A percentile compares a stretch with the other conserved stretches of the same genome.
Evolutionary conservation across 2,113 vertebrate genomes (phyloP).

Genomic region (Sander vitreus): DNA sequence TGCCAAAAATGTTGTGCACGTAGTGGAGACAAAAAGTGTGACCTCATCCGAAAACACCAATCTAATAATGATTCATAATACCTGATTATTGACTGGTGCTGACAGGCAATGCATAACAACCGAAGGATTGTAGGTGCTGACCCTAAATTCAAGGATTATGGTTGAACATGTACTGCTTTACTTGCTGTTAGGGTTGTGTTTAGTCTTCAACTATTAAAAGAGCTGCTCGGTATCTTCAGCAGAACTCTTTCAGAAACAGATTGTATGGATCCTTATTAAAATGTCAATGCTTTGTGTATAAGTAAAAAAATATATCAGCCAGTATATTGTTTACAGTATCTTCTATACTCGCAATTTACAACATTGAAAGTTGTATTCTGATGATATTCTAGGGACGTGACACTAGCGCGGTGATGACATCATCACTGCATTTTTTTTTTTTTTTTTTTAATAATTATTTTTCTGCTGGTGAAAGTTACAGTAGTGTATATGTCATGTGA

Average conservation of each 20-base stretch:
- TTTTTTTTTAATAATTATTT: too few species aligned
- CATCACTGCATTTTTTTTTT: too few species aligned
- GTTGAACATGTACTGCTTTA: neutral
- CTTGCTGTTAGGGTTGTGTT: neutral
- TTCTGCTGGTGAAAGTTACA: too few species aligned
- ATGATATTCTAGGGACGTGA: neutral
- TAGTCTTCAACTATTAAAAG: neutral
- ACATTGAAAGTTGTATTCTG: neutral
- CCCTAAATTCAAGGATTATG: neutral
- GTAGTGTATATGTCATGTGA: too few species aligned
- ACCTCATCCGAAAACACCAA: neutral
- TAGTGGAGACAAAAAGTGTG: neutral
- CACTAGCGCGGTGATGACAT: too few species aligned
- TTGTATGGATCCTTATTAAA: neutral
- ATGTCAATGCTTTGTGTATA: neutral
- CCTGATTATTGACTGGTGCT: slow-evolving; percentile 10
- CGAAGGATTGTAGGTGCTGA: neutral
- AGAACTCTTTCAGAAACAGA: neutral
- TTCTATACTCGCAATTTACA: neutral
- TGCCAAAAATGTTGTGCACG: neutral
- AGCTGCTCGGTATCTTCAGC: neutral
- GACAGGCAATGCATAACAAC: slow-evolving; percentile 4
- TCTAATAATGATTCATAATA: neutral
- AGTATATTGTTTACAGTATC: neutral
- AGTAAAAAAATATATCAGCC: neutral